Conservation (phyloP, 2,113 vertebrate species). For the Pomatostomus ruficeps region DNA sequence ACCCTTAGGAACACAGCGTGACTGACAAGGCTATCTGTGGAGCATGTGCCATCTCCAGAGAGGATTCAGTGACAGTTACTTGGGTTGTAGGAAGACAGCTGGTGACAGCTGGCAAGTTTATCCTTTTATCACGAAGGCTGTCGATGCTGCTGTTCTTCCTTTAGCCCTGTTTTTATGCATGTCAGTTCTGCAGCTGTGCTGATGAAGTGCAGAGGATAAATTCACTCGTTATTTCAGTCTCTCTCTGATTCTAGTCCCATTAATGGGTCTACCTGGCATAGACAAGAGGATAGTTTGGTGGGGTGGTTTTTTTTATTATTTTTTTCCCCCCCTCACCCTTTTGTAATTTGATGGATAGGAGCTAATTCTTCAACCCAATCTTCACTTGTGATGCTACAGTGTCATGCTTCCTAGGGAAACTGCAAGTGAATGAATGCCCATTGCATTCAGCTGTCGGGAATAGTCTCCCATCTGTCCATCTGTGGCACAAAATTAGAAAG, state of each 20-base stretch:
- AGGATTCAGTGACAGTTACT: not conserved
- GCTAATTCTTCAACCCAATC: not conserved
- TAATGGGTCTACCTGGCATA: not conserved
- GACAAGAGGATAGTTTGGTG: not conserved
- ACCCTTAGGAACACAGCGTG: not conserved
- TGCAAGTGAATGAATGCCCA: not conserved
- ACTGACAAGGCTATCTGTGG: not conserved
- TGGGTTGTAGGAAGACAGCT: not conserved
- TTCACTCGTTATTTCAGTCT: not conserved
- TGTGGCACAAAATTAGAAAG: not conserved
- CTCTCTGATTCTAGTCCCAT: not conserved
- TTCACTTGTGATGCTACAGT: not conserved
- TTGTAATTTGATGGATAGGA: not conserved
- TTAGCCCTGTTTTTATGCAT: not conserved
- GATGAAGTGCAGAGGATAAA: not conserved
- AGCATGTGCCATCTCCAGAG: not conserved
- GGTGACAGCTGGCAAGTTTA: not conserved
- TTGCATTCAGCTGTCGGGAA: not conserved
- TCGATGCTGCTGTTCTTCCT: not conserved
- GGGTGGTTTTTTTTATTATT: accelerated
- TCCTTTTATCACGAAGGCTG: not conserved
- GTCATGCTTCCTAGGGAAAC: not conserved
- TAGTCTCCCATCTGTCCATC: not conserved
- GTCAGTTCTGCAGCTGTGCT: not conserved
- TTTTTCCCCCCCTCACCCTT: not conserved